phyloP scores from a whole-genome alignment of 2,797 vertebrate species.

The Gallinago solitaria region DNA sequence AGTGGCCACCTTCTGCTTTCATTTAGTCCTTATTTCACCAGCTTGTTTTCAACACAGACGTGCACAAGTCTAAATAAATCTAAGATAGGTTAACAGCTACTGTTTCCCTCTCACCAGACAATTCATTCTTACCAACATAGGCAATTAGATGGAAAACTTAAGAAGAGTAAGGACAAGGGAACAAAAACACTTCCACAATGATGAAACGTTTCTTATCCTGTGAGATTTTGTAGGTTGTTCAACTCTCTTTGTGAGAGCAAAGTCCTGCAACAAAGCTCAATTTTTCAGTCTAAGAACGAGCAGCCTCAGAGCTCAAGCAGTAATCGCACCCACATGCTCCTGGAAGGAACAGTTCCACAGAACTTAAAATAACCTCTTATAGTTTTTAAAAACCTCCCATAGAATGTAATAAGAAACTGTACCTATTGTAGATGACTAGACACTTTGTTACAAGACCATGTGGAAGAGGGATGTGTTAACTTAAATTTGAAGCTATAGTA shows the following conservation, averaged over 20 bases:
- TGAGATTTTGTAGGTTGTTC: not conserved
- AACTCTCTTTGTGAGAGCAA: not conserved
- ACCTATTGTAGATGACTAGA: not conserved
- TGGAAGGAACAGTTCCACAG: not conserved
- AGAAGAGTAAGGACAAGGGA: not conserved
- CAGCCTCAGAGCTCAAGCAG: not conserved
- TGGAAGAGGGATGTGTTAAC: not conserved
- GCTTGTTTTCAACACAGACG: not conserved
- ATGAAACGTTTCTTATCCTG: not conserved
- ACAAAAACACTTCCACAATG: not conserved
- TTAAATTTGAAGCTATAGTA: not conserved
- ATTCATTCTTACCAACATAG: not conserved
- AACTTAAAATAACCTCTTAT: slow-evolving; percentile 39
- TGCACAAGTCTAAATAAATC: not conserved
- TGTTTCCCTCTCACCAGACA: not conserved
- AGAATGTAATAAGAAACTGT: not conserved
- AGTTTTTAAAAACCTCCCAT: not conserved
- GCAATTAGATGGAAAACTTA: not conserved
- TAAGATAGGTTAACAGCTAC: not conserved
- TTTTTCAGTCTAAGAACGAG: not conserved
- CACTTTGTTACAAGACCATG: not conserved
- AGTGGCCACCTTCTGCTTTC: not conserved
- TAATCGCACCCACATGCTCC: slow-evolving; percentile 23
- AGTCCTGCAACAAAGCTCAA: not conserved
- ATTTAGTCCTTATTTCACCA: not conserved